Conservation (phyloP, 2,797 vertebrate species). For the Oreochromis mossambicus region DNA sequence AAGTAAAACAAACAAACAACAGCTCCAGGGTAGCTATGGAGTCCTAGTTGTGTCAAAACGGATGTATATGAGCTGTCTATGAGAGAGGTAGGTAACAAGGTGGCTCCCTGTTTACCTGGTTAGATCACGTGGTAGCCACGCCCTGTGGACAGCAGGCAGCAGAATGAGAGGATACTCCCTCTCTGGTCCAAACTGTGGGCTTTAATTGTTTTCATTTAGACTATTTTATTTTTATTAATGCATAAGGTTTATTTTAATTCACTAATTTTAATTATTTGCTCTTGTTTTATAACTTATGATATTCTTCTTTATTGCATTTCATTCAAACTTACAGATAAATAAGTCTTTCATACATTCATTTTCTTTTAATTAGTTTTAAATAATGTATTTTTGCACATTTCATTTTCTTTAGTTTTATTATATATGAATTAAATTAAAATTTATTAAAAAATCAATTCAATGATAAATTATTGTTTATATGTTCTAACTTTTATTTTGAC, state of each 20-base stretch:
- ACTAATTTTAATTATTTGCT: not conserved
- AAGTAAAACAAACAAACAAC: not conserved
- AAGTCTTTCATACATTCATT: not conserved
- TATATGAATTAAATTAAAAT: not conserved
- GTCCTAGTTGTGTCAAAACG: not conserved
- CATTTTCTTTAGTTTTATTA: not conserved
- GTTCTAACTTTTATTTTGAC: not conserved
- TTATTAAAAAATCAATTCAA: not conserved
- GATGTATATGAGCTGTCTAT: not conserved
- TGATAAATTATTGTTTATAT: not conserved
- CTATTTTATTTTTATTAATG: not conserved
- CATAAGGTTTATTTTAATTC: not conserved
- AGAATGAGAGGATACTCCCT: too few relatives aligned
- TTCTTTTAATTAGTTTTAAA: not conserved
- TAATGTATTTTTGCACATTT: not conserved
- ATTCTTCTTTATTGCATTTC: not conserved
- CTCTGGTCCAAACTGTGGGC: not conserved
- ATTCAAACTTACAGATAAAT: not conserved
- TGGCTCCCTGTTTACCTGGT: not conserved
- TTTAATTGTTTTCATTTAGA: not conserved
- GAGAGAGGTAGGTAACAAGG: not conserved
- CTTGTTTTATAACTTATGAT: not conserved
- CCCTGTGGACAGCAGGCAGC: too few relatives aligned
- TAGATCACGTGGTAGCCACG: too few relatives aligned
- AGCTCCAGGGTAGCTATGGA: not conserved